Evolutionary conservation across 2,113 vertebrate genomes (phyloP).

Genomic region (Rhinolophus sinicus): DNA sequence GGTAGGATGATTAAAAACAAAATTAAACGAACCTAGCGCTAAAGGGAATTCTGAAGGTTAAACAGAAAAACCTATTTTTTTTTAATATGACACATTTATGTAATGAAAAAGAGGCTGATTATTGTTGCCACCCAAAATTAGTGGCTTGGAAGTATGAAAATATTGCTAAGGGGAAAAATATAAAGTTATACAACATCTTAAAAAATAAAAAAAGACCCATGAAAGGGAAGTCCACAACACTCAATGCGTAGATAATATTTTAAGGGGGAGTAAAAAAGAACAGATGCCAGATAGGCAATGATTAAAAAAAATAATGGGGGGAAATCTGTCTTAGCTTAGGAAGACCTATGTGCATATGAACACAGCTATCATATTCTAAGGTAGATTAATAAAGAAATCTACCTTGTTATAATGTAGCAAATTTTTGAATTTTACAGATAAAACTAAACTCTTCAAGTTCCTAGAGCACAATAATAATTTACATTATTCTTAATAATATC

Average conservation of each 20-base stretch:
- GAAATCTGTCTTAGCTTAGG: not conserved
- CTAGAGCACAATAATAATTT: not conserved
- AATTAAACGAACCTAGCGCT: not conserved
- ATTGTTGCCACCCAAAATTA: not conserved
- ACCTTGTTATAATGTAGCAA: not conserved
- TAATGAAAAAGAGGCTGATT: not conserved
- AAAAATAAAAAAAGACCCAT: not conserved
- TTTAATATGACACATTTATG: not conserved
- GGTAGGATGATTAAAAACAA: not conserved
- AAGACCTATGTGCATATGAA: not conserved
- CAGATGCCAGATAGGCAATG: not conserved
- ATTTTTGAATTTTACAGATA: not conserved
- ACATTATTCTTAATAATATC: not conserved
- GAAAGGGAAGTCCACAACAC: not conserved
- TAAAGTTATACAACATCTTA: not conserved
- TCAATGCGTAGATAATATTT: not conserved
- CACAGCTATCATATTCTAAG: not conserved
- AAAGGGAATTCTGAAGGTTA: not conserved
- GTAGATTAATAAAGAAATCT: not conserved
- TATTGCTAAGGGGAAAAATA: not conserved
- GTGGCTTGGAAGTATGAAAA: not conserved
- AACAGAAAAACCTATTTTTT: not conserved
- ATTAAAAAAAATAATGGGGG: not conserved
- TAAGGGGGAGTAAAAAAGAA: not conserved
- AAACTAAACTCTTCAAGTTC: not conserved